A percentile compares a stretch with the other conserved stretches of the same genome.
These are phyloP conservation scores for Tetramorium alpestre DNA, from an alignment of 1,140 invertebrate genomes.

Conservation along the genomic window DNA sequence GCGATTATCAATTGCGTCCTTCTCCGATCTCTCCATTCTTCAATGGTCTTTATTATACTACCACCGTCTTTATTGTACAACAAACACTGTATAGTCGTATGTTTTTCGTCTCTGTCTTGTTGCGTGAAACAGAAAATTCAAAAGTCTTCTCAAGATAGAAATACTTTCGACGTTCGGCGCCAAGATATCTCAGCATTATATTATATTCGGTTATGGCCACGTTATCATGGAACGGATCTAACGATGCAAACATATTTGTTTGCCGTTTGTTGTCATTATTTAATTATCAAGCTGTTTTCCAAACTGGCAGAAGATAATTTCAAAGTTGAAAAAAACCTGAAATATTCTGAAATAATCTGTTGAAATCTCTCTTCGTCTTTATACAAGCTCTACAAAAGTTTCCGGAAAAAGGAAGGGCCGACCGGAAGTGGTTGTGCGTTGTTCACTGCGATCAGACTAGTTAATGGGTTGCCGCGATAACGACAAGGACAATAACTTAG, in stretches of 20 bases:
- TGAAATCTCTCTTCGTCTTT: neutral
- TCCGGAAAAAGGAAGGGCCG: slow-evolving; percentile 8
- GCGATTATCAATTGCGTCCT: no score
- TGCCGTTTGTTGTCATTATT: no score
- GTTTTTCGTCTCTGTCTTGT: no score
- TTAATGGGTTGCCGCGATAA: slow-evolving; percentile 54
- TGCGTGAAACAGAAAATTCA: no score
- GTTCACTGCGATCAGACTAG: slow-evolving; percentile 62
- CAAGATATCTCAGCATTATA: no score
- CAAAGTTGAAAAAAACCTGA: no score
- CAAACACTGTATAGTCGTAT: no score
- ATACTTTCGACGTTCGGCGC: no score
- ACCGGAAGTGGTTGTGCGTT: slow-evolving; percentile 61
- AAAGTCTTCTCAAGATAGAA: no score
- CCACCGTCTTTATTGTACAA: no score
- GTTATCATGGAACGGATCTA: slow-evolving; percentile 49
- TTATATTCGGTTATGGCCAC: slow-evolving; percentile 3
- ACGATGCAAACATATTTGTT: neutral
- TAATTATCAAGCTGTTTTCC: neutral
- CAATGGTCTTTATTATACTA: no score
- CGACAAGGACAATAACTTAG: slow-evolving; percentile 68
- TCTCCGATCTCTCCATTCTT: no score
- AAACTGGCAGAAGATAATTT: neutral
- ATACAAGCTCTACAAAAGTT: neutral
- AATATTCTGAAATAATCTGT: neutral